Base-by-base conservation (phyloP, 2,797 vertebrate genomes). In the Danionella dracula region DNA sequence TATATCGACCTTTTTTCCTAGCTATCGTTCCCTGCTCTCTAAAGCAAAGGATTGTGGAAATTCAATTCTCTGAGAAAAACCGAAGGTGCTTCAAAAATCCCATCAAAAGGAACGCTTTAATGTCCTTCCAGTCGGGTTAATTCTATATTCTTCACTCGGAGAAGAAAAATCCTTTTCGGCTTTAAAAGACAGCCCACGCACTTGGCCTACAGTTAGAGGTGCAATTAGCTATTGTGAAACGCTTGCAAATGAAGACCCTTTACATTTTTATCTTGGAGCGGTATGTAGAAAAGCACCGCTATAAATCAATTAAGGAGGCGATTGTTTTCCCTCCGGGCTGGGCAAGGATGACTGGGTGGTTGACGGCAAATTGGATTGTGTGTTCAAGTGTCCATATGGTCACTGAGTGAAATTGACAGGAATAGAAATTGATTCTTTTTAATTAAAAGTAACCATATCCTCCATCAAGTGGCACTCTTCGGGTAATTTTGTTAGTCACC, bases 371-470 rank as follows among this genome's bases (percentile, higher is more conserved):
- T 87, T 87, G 80, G 80, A 88, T 88, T 85, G 78, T 79, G 78
- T 82, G 82, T 86, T 86, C 85, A 83, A 86, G 84, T 83, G 82
- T 81, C 87, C 87, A 88, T 90, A 87, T 88, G 88, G 85, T 84
- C 78, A 76, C 75, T 74, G 74, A 58, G 79, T 78, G 44, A 60
- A 70, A 69, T 72, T 75, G 82, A 85, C 80, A 72, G 69, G 75
- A 73, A 76, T 74, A 77, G 76, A 83, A 86, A 89, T 89, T 73
- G 85, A 89, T 88, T 86, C 66, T 82, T 80, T 86, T 85, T 86
- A 89, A 89, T 89, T 89, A 85, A 88, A 88, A 85, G 85, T 84
- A 87, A 85, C 85, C 79, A 74, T 79, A 85, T 85, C 83, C 81
- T 81, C 82, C 79, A 83, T 77, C 69, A 77, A 85, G 82, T 83